phyloP scores from a whole-genome alignment of 2,888 invertebrate species.

The Phragmatobia fuliginosa region DNA sequence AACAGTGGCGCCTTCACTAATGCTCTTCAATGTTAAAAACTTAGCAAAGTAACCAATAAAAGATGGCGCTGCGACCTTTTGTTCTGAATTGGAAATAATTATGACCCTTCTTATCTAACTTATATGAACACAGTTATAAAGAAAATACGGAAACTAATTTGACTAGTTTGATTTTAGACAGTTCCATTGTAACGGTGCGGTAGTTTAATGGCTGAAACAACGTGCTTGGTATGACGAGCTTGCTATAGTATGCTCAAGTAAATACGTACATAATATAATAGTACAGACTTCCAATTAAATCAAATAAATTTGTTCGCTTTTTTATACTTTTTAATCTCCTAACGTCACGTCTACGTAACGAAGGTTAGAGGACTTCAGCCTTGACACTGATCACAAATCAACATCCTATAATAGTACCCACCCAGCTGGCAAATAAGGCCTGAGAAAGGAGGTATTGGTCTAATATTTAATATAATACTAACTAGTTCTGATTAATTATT shows the following conservation, averaged over 20 bases:
- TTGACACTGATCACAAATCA: too few species aligned
- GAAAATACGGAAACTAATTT: background rate
- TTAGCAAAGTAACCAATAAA: background rate
- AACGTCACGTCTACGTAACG: background rate
- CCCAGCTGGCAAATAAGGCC: too few species aligned
- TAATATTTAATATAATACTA: too few species aligned
- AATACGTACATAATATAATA: background rate
- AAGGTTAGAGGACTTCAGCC: too few species aligned
- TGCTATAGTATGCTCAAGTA: background rate
- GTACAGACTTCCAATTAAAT: too few species aligned
- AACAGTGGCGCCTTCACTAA: conserved; percentile 7
- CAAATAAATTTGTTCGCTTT: too few species aligned
- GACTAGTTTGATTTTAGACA: background rate
- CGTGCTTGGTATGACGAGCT: background rate
- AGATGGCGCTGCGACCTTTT: conserved; percentile 11
- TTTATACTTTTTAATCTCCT: background rate
- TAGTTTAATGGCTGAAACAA: background rate
- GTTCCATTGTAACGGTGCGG: background rate
- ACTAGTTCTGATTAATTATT: too few species aligned
- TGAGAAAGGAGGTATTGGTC: background rate
- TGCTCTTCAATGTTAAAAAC: background rate
- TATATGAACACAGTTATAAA: background rate
- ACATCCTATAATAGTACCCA: too few species aligned
- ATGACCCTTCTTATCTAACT: background rate
- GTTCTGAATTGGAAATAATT: background rate